Base-by-base conservation (phyloP, 2,113 vertebrate genomes). In the Galeopterus variegatus region DNA sequence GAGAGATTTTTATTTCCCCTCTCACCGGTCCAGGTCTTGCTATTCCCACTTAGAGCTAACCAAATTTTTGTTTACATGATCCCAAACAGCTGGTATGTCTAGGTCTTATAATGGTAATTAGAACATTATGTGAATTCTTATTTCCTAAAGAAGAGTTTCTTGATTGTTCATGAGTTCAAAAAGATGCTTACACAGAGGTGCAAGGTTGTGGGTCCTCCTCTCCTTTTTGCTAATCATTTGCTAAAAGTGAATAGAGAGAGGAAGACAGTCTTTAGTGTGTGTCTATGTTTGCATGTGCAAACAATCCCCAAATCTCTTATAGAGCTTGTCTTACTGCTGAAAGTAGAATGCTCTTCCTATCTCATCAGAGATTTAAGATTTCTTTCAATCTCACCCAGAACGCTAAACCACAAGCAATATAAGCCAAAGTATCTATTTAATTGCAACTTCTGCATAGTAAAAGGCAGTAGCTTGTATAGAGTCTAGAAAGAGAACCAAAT, bases 131-230 rank as follows among this genome's bases (percentile, higher is more conserved):
- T 24, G 23, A 23, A 21, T 28, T 45, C 3, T 24, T 72, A n/a
- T 17, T 72, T 17, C 48, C 28, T 6, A 12, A 7, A 31, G 28
- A 19, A 54, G 28, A 14, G 26, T 26, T 13, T 33, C 8, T 31
- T 56, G 4, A 12, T 26, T 58, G 60, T 19, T 45, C 76, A 18
- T 24, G 15, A 60, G n/a, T 58, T 75, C 21, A 72, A 36, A 48
- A 73, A 48, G 73, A 50, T 58, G 10, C 21, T 36, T 9, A 28
- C 10, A 19, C 50, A 85, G 70, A 60, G 11, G 31, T 18, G 0
- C 2, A 8, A 12, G 62, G 0, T 56, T 58, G 6, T 17, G 6
- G 24, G 0, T 5, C 15, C 18, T 17, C 24, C 11, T 8, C 0
- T 65, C 2, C 3, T n/a, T 45, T 54, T 65, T 62, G 76, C 62